Base-by-base conservation (phyloP, 2,888 invertebrate species). In the Nemotelus pantherinus region DNA sequence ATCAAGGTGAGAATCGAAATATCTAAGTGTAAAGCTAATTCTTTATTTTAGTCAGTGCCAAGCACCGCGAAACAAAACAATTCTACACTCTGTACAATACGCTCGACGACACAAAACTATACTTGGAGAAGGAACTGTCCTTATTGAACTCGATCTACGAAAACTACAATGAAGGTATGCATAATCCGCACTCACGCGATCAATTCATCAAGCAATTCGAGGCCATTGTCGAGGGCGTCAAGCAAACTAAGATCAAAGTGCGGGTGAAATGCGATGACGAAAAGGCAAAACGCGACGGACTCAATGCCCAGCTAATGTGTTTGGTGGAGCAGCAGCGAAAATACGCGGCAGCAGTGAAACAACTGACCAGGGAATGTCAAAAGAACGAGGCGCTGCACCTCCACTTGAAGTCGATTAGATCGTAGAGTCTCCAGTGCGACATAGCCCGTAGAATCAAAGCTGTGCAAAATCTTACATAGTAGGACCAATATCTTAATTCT, bases 51-150 rank as follows among this genome's bases (percentile, higher is more conserved):
- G 97, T 99, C 84, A 94, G 97, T 80, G 94, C 95, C 47, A 98
- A 96, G 84, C 97, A 98, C 86, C 94, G 95, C 85, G 98, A 99
- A 90, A 98, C 98, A 0, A 98, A 98, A 87, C 97, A 98, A 89
- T 98, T 96, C 89, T 99, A 95, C 86, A 96, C 96, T 58, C 90
- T 98, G 80, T 97, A 97, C 88, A 99, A 99, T 86, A 97, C 97
- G 2, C 89, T 98, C 76, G 94, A 96, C 85, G 98, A 98, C 88
- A 95, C 95, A n/a, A 94, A 95, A 86, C 89, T 94, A 58, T 98
- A 98, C 86, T 91, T 98, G 84, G 93, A 93, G 80, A 98, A 97
- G 86, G 98, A 99, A 88, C 89, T 97, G 76, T 93, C 93, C 44
- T 87, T 97, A 75, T 88, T 97, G 44, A 96, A 96, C 88, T 96